Evolutionary conservation across 2,113 vertebrate species (phyloP).

Genomic region (Menura novaehollandiae): DNA sequence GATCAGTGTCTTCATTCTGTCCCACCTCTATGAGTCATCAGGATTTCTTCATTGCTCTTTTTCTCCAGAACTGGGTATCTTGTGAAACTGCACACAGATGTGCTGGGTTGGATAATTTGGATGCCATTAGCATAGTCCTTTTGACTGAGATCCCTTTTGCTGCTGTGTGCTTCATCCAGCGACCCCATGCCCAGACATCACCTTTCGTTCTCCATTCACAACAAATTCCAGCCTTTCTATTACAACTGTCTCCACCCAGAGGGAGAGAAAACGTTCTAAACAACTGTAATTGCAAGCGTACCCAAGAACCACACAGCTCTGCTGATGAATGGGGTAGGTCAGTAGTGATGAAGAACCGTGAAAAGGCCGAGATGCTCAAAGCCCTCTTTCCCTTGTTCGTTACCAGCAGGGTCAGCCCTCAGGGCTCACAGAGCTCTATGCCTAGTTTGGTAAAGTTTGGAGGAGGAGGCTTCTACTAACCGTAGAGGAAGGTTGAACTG

Average conservation of each 20-base stretch:
- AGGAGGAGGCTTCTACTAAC: neutral
- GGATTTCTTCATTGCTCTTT: neutral
- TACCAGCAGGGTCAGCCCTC: neutral
- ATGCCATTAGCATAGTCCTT: neutral
- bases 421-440: neutral
- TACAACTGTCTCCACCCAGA: neutral
- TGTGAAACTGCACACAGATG: neutral
- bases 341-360: neutral
- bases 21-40: neutral
- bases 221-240: neutral
- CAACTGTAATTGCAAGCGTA: neutral
- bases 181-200: neutral
- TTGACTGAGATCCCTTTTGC: neutral
- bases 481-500: neutral
- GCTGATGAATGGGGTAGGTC: neutral
- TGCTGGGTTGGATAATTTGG: neutral
- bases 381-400: neutral
- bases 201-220: neutral
- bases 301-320: neutral
- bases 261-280: neutral
- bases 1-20: neutral
- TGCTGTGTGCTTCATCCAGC: neutral
- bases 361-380: neutral
- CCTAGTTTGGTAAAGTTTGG: neutral
- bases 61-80: neutral